phyloP scores from a whole-genome alignment of 2,888 invertebrate genomes.

The Tetheella fluctuosa region DNA sequence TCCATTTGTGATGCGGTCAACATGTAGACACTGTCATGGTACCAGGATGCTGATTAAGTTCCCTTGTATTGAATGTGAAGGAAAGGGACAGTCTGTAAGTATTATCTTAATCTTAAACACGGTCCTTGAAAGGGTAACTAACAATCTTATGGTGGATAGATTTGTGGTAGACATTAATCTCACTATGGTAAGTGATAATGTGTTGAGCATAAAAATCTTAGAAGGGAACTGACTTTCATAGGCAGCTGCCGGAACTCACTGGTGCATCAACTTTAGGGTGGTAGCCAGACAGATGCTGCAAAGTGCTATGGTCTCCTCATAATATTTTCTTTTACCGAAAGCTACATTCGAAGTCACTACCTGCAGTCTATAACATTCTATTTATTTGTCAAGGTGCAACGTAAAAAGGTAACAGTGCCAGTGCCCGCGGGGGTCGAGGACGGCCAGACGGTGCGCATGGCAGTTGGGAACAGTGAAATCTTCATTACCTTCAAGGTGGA shows the following conservation, averaged over 20 bases:
- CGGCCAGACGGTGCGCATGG: slow-evolving; percentile 98
- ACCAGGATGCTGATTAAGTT: slow-evolving; percentile 93
- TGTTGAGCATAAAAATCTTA: too few relatives aligned
- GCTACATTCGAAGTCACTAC: too few relatives aligned
- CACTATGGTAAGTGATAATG: too few relatives aligned
- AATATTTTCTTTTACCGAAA: too few relatives aligned
- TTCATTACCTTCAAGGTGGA: slow-evolving; percentile 97
- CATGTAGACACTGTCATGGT: slow-evolving; percentile 96
- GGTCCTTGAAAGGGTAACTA: not conserved
- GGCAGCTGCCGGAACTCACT: too few relatives aligned
- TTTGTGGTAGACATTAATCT: too few relatives aligned
- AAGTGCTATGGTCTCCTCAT: too few relatives aligned
- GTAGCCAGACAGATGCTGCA: too few relatives aligned
- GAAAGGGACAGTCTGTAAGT: slow-evolving; percentile 93
- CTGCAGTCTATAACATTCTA: not conserved
- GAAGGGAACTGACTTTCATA: too few relatives aligned
- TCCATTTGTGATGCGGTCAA: slow-evolving; percentile 98
- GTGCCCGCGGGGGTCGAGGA: slow-evolving; percentile 98
- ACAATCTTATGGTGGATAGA: too few relatives aligned
- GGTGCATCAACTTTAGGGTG: too few relatives aligned
- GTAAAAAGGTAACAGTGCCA: slow-evolving; percentile 94
- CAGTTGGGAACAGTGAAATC: slow-evolving; percentile 94
- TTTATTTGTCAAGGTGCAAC: slow-evolving; percentile 87
- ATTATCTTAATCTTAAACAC: not conserved
- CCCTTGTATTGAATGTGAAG: slow-evolving; percentile 96